A percentile compares a stretch with the other conserved stretches of the same genome.
Evolutionary conservation across 2,797 vertebrate genomes (phyloP).

Genomic region (Coracias cyanogaster): DNA sequence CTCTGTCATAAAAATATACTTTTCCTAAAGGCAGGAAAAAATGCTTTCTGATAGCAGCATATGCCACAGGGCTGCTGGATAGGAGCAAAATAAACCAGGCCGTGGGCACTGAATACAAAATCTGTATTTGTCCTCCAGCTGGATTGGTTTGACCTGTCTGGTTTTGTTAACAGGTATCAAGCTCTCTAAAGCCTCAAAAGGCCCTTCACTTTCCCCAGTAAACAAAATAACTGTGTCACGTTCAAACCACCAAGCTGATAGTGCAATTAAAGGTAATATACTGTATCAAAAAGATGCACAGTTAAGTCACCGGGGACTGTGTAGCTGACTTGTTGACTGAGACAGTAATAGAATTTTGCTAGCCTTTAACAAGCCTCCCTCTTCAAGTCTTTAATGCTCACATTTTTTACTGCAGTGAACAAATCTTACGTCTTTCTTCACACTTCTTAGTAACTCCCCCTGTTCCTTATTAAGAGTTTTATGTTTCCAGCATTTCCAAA

Average conservation of each 20-base stretch:
- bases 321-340: background rate
- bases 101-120: background rate
- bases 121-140: background rate
- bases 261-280: slow-evolving; percentile 36
- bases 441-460: background rate
- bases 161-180: background rate
- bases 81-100: background rate
- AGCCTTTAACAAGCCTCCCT: background rate
- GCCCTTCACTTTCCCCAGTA: background rate
- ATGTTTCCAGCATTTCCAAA: slow-evolving; percentile 26
- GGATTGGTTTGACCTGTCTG: background rate
- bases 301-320: background rate
- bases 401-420: slow-evolving; percentile 4
- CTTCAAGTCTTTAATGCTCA: background rate
- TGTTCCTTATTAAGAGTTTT: slow-evolving; percentile 48
- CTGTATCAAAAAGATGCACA: slow-evolving; percentile 7
- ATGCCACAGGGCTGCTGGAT: background rate
- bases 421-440: background rate
- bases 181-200: background rate
- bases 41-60: background rate
- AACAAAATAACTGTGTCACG: slow-evolving; percentile 10
- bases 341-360: slow-evolving; percentile 7
- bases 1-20: background rate
- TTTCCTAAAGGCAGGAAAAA: background rate
- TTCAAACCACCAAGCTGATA: background rate